A percentile compares a stretch with the other conserved stretches of the same genome.
phyloP scores from a whole-genome alignment of 2,888 invertebrate genomes.

The Drosophila cracens region DNA sequence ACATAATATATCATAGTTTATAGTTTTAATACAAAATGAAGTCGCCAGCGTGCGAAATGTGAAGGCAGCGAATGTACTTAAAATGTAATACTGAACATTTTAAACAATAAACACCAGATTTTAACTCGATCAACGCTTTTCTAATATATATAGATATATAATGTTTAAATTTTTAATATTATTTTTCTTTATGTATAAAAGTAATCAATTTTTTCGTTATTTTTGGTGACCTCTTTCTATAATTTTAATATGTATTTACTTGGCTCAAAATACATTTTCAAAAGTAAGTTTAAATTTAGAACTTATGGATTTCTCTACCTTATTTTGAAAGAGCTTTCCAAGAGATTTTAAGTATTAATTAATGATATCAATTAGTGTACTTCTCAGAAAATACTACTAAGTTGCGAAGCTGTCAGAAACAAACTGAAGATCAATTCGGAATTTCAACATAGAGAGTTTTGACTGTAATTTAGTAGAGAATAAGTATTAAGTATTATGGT shows the following conservation, averaged over 20 bases:
- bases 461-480: background rate
- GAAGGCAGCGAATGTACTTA: slow-evolving; percentile 65
- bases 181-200: background rate
- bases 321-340: background rate
- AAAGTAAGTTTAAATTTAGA: background rate
- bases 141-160: background rate
- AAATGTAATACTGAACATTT: slow-evolving; percentile 57
- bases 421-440: background rate
- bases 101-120: slow-evolving; percentile 65
- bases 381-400: background rate
- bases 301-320: background rate
- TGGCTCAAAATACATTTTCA: background rate
- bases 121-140: slow-evolving; percentile 55
- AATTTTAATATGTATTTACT: background rate
- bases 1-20: slow-evolving; percentile 49
- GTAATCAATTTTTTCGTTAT: too few species aligned
- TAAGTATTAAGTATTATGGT: background rate
- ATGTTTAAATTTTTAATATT: background rate
- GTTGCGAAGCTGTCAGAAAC: background rate
- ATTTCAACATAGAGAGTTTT: background rate
- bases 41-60: background rate
- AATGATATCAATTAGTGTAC: background rate
- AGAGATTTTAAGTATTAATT: background rate
- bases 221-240: background rate
- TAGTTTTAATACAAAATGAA: slow-evolving; percentile 33